A percentile compares a stretch with the other conserved stretches of the same genome.
phyloP scores from a whole-genome alignment of 2,797 vertebrate genomes.

The Enteromius radiatus region DNA sequence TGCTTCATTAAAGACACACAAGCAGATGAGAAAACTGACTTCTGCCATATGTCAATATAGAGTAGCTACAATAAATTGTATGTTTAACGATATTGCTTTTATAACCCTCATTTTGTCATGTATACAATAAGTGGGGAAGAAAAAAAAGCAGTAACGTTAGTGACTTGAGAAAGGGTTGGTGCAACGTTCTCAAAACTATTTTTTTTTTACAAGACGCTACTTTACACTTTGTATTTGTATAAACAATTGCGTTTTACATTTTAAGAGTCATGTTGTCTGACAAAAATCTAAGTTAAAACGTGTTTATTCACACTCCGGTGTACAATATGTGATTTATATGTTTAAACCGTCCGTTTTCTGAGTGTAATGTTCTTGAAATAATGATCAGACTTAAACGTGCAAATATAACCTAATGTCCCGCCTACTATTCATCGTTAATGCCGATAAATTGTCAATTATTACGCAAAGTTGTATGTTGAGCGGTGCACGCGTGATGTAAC shows the following conservation, averaged over 20 bases:
- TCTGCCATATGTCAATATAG: not conserved
- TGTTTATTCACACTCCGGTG: not conserved
- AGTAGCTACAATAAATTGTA: not conserved
- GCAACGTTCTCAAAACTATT: not conserved
- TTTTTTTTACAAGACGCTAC: not conserved
- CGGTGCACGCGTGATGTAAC: conserved; percentile 80
- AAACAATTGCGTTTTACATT: not conserved
- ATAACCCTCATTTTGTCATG: not conserved
- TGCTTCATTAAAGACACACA: conserved; percentile 66
- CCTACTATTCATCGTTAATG: not conserved
- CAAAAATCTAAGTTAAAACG: not conserved
- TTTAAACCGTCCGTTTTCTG: not conserved
- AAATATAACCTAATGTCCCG: not conserved
- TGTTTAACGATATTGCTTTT: not conserved
- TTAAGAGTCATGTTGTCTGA: not conserved
- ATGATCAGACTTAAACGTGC: not conserved
- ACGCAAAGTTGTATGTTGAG: conserved; percentile 23
- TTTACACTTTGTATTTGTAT: not conserved
- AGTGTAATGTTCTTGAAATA: not conserved
- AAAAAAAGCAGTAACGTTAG: not conserved
- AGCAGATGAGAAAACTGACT: conserved; percentile 40
- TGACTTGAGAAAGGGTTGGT: not conserved
- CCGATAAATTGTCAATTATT: not conserved
- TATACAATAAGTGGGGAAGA: not conserved
- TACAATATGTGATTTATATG: not conserved